Percentiles rank a stretch among this genome's conserved stretches.
phyloP scores from a whole-genome alignment of 2,888 invertebrate species.

The Idaea dimidiata region DNA sequence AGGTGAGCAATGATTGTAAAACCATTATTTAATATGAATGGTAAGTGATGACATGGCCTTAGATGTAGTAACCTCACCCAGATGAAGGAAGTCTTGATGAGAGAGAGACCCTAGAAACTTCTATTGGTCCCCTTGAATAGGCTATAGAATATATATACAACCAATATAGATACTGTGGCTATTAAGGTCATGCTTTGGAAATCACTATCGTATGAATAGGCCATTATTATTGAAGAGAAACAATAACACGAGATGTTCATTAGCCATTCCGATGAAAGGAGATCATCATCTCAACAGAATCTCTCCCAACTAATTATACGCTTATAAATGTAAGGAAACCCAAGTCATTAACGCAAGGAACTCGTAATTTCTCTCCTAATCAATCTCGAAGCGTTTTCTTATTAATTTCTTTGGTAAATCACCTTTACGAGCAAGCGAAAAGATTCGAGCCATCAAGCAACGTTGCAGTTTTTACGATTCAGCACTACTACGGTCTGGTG shows the following conservation, averaged over 20 bases:
- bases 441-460: constrained; percentile 70
- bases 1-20: no score
- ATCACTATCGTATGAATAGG: no score
- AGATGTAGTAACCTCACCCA: no score
- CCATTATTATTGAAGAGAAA: not conserved
- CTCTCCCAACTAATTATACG: constrained; percentile 8
- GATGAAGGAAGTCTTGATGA: no score
- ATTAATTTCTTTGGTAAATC: constrained; percentile 71
- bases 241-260: not conserved
- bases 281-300: not conserved
- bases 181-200: no score
- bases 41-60: no score
- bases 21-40: no score
- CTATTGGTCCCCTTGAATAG: no score
- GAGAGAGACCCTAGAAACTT: no score
- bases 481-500: constrained; percentile 36
- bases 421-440: constrained; percentile 67
- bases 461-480: constrained; percentile 66
- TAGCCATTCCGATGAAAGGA: not conserved
- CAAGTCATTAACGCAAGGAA: constrained; percentile 35
- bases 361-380: constrained; percentile 58
- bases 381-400: constrained; percentile 65
- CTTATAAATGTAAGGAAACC: constrained; percentile 16
- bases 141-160: no score
- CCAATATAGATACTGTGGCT: no score